Evolutionary conservation across 2,113 vertebrate genomes (phyloP), one percentile per base, ranked within the genome.

Genomic region (Agapornis roseicollis): DNA sequence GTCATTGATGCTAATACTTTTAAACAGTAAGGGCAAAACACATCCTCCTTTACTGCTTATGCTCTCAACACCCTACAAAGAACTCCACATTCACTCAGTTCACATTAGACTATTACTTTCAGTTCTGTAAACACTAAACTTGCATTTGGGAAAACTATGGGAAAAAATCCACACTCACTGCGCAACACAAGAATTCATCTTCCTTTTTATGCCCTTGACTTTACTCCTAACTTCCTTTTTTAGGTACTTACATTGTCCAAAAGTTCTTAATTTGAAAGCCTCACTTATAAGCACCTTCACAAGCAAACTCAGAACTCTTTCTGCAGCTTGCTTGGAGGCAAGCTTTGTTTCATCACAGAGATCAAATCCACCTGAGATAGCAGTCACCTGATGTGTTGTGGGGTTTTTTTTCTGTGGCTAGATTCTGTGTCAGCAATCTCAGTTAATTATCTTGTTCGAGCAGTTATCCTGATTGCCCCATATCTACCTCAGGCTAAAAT

Each of bases 201-300:
- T 31, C 15, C 9, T 37, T 66, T 49, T 42, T 18, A 15, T 5
- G 0, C 6, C 17, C 3, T 61, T 52, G 3, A 13, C 2, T 13
- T 47, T 17, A 29, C 6, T 18, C 4, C 11, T 35, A 6, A 19
- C 7, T 46, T 49, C 12, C 1, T 42, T 28, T 27, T 56, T 22
- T 7, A 0, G 1, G 12, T 20, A 25, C 12, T 37, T 16, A 8
- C 1, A 3, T 27, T 74, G 77, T 52, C 33, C 52, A 29, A 25
- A 64, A 69, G 35, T 7, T 42, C 15, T 33, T 73, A 2, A 9
- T 27, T 86, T 61, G 47, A 65, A 78, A 33, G 5, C 23, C 22
- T 6, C 27, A 0, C 6, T 55, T 10, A 23, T 1, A 52, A 1
- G 16, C 7, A 50, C 8, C 4, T 42, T 50, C 39, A 23, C 0